These are phyloP conservation scores for Colius striatus DNA, from an alignment of 2,113 vertebrate species.

Conservation along the genomic window DNA sequence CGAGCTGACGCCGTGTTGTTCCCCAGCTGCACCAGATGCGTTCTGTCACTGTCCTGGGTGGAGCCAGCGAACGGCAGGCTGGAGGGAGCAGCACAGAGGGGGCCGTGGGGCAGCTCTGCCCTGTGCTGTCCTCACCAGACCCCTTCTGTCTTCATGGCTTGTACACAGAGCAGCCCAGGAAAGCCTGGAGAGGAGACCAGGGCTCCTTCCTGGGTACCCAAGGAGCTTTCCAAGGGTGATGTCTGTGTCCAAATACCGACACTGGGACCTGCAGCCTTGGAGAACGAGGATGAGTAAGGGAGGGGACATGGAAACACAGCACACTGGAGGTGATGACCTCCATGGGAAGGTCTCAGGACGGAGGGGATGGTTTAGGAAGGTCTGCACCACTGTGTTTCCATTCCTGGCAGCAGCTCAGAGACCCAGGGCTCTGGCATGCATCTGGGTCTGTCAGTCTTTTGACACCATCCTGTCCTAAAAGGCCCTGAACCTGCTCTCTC, in stretches of 20 bases:
- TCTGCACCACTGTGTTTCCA: not conserved
- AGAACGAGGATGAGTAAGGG: not conserved
- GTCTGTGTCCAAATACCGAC: not conserved
- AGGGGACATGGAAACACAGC: not conserved
- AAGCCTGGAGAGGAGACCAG: not conserved
- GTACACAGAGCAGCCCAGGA: not conserved
- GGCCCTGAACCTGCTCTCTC: not conserved
- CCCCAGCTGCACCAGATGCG: not conserved
- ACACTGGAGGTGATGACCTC: not conserved
- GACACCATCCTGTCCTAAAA: not conserved
- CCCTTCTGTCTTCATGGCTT: not conserved
- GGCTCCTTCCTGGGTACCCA: not conserved
- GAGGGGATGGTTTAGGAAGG: not conserved
- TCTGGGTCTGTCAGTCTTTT: constrained; percentile 21
- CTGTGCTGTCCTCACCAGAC: not conserved
- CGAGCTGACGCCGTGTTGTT: not conserved
- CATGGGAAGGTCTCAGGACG: not conserved
- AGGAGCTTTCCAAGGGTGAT: not conserved
- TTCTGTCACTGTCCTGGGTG: not conserved
- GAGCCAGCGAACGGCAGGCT: not conserved
- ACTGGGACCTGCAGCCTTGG: not conserved
- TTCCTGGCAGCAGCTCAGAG: not conserved
- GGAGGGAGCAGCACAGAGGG: not conserved
- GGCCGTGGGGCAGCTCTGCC: too few species aligned
- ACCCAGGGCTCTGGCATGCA: not conserved